These are phyloP conservation scores for Bettongia penicillata DNA, from an alignment of 2,113 vertebrate species.

Conservation along the genomic window DNA sequence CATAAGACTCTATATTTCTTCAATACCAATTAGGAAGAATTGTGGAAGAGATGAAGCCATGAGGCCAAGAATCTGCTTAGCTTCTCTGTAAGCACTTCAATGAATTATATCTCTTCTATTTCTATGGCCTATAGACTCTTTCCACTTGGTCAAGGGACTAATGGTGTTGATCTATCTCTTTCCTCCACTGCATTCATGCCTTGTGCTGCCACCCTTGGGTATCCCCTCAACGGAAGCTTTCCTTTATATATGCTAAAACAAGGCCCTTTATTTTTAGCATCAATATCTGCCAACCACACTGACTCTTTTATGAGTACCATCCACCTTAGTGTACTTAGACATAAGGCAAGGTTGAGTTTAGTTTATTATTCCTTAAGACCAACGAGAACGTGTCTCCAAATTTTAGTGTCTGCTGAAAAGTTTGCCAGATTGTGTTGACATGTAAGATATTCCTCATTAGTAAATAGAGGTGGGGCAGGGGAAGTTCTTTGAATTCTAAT, in stretches of 20 bases:
- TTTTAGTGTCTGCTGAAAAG: background rate
- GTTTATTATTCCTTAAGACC: background rate
- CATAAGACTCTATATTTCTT: background rate
- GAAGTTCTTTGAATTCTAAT: background rate
- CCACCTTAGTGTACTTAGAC: background rate
- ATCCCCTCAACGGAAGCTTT: background rate
- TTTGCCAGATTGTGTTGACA: background rate
- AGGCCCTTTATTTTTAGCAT: background rate
- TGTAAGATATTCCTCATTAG: background rate
- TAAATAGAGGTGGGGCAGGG: background rate
- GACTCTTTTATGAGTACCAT: background rate
- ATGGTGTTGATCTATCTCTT: background rate
- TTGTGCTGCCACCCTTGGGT: background rate
- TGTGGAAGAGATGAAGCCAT: background rate
- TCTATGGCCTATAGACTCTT: background rate
- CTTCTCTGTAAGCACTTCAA: background rate
- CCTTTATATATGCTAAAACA: background rate
- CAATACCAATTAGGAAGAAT: background rate
- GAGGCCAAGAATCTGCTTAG: background rate
- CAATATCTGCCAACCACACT: background rate
- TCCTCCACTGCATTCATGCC: background rate
- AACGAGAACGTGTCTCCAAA: constrained; percentile 7
- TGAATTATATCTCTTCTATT: background rate
- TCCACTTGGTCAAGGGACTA: background rate
- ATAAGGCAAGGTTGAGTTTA: background rate